Conservation (phyloP, 2,888 invertebrate species). For the Cantharis nigra region DNA sequence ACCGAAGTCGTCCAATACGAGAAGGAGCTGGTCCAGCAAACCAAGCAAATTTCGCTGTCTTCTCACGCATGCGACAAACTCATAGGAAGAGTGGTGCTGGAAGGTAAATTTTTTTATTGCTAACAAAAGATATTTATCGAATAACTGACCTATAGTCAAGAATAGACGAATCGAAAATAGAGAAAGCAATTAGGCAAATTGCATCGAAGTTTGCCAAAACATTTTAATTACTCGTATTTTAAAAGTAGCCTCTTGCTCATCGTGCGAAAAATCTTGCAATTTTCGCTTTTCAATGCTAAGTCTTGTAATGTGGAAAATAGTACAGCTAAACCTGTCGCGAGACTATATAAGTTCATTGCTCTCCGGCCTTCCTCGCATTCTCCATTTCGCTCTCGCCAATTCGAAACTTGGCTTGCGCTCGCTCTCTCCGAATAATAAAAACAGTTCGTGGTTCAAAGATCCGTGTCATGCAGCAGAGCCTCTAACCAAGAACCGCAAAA, state of each 20-base stretch:
- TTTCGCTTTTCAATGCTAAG: conserved; percentile 45
- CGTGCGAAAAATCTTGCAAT: conserved; percentile 32
- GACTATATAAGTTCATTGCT: conserved; percentile 63
- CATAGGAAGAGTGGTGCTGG: conserved; percentile 62
- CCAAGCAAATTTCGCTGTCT: conserved; percentile 37
- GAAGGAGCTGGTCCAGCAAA: conserved; percentile 30
- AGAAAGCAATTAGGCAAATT: background rate
- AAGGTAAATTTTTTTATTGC: conserved; percentile 55
- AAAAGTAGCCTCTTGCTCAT: conserved; percentile 29
- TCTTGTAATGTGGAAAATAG: conserved; percentile 46
- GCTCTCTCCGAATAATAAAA: conserved; percentile 48
- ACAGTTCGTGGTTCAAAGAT: conserved; percentile 47
- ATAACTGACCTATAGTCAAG: background rate
- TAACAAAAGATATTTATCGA: background rate
- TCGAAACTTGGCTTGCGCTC: conserved; percentile 38
- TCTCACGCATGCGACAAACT: conserved; percentile 58
- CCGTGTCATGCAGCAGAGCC: conserved; percentile 48
- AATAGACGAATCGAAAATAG: background rate
- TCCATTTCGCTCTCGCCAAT: conserved; percentile 38
- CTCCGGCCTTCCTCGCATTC: conserved; percentile 61
- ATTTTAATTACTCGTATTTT: conserved; percentile 1
- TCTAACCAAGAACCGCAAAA: conserved; percentile 35
- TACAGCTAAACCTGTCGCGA: conserved; percentile 56
- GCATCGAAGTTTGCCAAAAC: conserved; percentile 23
- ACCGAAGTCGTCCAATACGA: conserved; percentile 53